Evolutionary conservation across 1,140 invertebrate genomes (phyloP).

Genomic region (Mactra quadrangularis): DNA sequence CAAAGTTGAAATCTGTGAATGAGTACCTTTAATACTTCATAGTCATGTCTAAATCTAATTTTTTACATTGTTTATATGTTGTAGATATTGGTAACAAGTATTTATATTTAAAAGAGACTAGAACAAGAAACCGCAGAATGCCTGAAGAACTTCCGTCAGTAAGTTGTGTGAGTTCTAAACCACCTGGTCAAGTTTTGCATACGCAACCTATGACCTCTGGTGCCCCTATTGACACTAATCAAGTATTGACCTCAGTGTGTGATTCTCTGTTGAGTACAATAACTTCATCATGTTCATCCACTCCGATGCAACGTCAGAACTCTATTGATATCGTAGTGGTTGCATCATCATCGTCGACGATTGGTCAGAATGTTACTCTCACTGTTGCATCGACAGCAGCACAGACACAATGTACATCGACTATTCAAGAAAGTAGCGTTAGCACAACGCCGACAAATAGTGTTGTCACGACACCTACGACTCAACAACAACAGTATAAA

Average conservation of each 20-base stretch:
- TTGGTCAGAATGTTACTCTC: too few species aligned
- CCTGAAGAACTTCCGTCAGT: constrained; percentile 14
- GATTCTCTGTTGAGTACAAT: not conserved
- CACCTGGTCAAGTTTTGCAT: not conserved
- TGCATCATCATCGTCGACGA: too few species aligned
- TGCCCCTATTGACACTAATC: not conserved
- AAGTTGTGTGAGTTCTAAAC: not conserved
- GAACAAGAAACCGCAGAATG: not conserved
- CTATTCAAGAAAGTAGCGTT: too few species aligned
- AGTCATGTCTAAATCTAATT: too few species aligned
- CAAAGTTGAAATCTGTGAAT: too few species aligned
- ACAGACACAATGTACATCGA: not conserved
- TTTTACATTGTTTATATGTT: too few species aligned
- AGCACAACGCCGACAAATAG: too few species aligned
- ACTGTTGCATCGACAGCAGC: too few species aligned
- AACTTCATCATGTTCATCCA: not conserved
- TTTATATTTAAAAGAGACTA: too few species aligned
- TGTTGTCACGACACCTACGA: not conserved
- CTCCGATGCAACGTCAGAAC: not conserved
- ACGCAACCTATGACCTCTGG: not conserved
- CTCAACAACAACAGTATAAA: not conserved
- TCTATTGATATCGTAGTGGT: not conserved
- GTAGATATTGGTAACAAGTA: too few species aligned
- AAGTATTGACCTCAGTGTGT: too few species aligned
- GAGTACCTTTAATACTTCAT: too few species aligned